Conservation (phyloP, 2,113 vertebrate species). For the Uria aalge region DNA sequence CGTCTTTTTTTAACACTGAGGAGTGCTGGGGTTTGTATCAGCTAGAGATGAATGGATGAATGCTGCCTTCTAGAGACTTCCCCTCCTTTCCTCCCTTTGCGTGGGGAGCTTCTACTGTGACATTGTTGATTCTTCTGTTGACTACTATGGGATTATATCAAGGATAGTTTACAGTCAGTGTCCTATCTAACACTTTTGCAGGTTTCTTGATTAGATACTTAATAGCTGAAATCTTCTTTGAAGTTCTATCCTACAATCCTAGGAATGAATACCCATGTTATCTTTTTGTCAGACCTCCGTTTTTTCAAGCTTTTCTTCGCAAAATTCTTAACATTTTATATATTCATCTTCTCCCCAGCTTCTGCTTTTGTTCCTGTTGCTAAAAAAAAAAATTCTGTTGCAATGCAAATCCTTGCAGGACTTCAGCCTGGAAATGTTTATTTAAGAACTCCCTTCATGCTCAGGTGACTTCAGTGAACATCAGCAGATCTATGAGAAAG, state of each 20-base stretch:
- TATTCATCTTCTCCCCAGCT: neutral
- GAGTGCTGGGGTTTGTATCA: neutral
- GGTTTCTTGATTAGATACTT: neutral
- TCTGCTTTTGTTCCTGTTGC: neutral
- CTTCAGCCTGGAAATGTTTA: neutral
- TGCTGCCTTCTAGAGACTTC: neutral
- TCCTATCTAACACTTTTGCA: neutral
- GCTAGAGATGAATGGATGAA: neutral
- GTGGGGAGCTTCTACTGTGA: neutral
- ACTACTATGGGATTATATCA: neutral
- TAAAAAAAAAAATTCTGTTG: neutral
- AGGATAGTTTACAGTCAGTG: neutral
- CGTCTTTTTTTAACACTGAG: neutral
- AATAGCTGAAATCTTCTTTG: neutral
- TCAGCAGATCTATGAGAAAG: neutral
- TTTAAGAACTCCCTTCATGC: neutral
- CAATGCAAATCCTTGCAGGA: neutral
- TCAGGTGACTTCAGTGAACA: neutral
- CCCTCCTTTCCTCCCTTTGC: neutral
- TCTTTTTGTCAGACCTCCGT: neutral
- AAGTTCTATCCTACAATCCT: neutral
- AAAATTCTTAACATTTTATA: neutral
- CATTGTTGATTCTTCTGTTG: neutral
- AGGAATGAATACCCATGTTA: neutral
- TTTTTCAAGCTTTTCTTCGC: neutral